A percentile compares a stretch with the other conserved stretches of the same genome.
These are phyloP conservation scores for Salvator merianae DNA, from an alignment of 2,113 vertebrate genomes.

Conservation along the genomic window DNA sequence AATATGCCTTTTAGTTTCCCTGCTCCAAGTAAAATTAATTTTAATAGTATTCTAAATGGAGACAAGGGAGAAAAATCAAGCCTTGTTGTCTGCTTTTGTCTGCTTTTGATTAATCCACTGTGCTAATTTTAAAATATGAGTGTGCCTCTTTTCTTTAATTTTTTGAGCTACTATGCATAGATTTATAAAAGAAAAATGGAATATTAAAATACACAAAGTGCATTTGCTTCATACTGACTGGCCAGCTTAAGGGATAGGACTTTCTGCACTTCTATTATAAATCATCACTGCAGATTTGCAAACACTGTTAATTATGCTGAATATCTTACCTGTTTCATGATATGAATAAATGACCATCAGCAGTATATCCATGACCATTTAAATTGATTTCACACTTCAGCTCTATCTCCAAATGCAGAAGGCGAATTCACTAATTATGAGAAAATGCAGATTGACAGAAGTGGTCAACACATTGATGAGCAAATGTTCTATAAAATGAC, in stretches of 20 bases:
- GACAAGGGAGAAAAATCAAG: too few relatives aligned
- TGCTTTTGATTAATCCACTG: too few relatives aligned
- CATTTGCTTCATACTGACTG: background rate
- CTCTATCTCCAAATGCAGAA: conserved; percentile 17
- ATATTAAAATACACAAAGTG: background rate
- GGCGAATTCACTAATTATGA: conserved; percentile 1
- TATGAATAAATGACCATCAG: conserved; percentile 30
- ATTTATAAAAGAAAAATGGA: background rate
- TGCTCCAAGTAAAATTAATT: too few relatives aligned
- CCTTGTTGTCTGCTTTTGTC: too few relatives aligned
- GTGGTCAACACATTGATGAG: conserved; percentile 5
- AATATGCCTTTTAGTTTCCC: too few relatives aligned
- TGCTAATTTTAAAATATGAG: too few relatives aligned
- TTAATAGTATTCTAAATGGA: too few relatives aligned
- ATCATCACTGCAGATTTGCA: background rate
- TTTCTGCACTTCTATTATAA: background rate
- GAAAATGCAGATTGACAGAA: conserved; percentile 13
- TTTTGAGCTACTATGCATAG: background rate
- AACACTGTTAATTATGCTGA: conserved; percentile 11
- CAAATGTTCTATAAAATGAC: conserved; percentile 16
- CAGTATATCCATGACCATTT: conserved; percentile 16
- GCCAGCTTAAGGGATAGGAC: background rate
- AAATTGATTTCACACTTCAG: conserved; percentile 30
- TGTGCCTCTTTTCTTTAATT: background rate
- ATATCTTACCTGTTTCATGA: conserved; percentile 25